Percentiles rank a stretch among this genome's conserved stretches.
These are phyloP conservation scores for Hoplodrina ambigua DNA, from an alignment of 2,888 invertebrate genomes.

Conservation along the genomic window DNA sequence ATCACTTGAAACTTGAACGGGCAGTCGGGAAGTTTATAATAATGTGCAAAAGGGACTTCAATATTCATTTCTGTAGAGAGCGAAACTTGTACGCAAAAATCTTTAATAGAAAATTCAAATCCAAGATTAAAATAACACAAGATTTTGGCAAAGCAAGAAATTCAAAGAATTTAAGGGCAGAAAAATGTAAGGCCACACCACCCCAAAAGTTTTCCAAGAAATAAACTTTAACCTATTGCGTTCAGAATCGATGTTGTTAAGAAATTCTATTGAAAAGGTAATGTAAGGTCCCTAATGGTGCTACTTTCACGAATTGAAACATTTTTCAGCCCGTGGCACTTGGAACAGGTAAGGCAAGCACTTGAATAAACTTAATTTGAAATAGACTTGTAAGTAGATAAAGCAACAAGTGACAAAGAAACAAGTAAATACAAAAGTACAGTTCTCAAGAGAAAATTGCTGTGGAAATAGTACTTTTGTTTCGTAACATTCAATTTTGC, in stretches of 20 bases:
- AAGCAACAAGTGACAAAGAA: constrained; percentile 38
- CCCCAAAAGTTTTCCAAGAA: constrained; percentile 1
- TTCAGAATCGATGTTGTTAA: constrained; percentile 6
- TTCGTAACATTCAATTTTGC: constrained; percentile 27
- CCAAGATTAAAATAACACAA: constrained; percentile 2
- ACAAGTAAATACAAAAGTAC: constrained; percentile 20
- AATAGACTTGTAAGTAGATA: constrained; percentile 13
- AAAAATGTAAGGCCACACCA: neutral
- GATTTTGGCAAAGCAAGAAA: neutral
- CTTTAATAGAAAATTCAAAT: neutral
- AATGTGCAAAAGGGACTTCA: constrained; percentile 3
- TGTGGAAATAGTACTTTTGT: constrained; percentile 23
- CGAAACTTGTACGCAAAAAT: neutral
- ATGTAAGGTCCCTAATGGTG: constrained; percentile 10
- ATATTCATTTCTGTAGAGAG: neutral
- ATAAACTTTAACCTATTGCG: constrained; percentile 6
- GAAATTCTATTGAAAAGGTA: constrained; percentile 15
- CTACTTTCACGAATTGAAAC: neutral
- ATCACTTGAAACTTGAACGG: neutral
- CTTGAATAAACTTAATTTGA: constrained; percentile 18
- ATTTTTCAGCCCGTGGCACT: neutral
- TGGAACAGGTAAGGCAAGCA: neutral
- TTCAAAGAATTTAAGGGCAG: neutral
- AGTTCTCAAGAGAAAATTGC: constrained; percentile 22
- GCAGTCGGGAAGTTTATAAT: neutral